Evolutionary conservation across 2,888 invertebrate genomes (phyloP).

Genomic region (Andrena hattorfiana): DNA sequence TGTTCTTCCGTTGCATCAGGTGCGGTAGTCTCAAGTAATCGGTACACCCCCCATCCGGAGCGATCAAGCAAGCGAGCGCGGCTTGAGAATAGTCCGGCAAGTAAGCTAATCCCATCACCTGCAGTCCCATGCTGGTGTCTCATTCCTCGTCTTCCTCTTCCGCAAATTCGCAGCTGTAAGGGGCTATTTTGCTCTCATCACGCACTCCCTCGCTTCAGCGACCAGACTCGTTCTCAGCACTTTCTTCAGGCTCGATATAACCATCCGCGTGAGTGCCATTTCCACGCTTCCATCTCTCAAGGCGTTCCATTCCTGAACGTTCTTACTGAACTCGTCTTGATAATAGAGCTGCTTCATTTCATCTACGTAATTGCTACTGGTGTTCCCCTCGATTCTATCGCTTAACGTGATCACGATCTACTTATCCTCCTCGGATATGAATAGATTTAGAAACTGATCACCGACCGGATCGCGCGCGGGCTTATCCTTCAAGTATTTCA

Average conservation of each 20-base stretch:
- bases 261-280: slow-evolving; percentile 93
- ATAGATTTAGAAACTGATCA: slow-evolving; percentile 95
- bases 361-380: slow-evolving; percentile 92
- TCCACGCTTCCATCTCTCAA: slow-evolving; percentile 95
- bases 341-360: slow-evolving; percentile 95
- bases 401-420: slow-evolving; percentile 90
- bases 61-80: slow-evolving; percentile 95
- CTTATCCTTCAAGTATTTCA: slow-evolving; percentile 97
- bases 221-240: slow-evolving; percentile 93
- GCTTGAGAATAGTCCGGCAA: slow-evolving; percentile 94
- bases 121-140: slow-evolving; percentile 93
- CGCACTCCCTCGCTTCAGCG: slow-evolving; percentile 94
- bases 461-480: slow-evolving; percentile 95
- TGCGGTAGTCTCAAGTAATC: slow-evolving; percentile 96
- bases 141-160: slow-evolving; percentile 97
- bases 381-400: slow-evolving; percentile 92
- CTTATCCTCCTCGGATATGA: slow-evolving; percentile 93
- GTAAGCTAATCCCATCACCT: slow-evolving; percentile 95
- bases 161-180: slow-evolving; percentile 90
- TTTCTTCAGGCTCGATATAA: slow-evolving; percentile 95
- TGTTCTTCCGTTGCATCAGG: slow-evolving; percentile 92
- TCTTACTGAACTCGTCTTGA: slow-evolving; percentile 97
- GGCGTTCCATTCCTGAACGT: slow-evolving; percentile 98
- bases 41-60: slow-evolving; percentile 95
- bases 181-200: slow-evolving; percentile 93